Evolutionary conservation across 2,113 vertebrate species (phyloP), one percentile per base, ranked within the genome.

Genomic region (Zosterops hypoxanthus): DNA sequence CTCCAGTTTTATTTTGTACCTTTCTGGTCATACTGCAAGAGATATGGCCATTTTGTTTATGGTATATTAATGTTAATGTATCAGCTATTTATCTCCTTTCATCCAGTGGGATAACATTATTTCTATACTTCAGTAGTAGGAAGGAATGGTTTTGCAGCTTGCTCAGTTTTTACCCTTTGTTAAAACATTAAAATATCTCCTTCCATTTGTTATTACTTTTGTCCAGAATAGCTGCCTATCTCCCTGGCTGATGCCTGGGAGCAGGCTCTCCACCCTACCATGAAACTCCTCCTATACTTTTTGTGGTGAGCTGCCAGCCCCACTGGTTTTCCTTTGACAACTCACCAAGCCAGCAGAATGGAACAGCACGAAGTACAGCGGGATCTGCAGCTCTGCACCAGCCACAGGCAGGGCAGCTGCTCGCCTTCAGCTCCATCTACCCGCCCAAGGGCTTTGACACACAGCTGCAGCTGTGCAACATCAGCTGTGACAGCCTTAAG

Each of bases 361-460:
- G 63, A 69, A 56, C 25, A 72, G 29, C 65, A 39, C 5, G 0
- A 36, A 44, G 22, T 20, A 9, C 42, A 82, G 57, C 0, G 0
- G 17, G 34, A 25, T n/a, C 8, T 29, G 41, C 65, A 46, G 50
- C 0, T 1, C 36, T 46, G 46, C 68, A 25, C 24, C 69, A 55
- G 39, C 0, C 2, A 5, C 41, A 46, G 55, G 19, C 12, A 69
- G n/a, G 72, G n/a, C 39, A 52, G 39, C 42, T 7, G 1, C 66
- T 78, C 17, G 0, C 1, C 0, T 41, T 68, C 1, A 5, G 57
- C 44, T 71, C 66, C 1, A 0, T 8, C 20, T 41, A 1, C 34
- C 69, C 60, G 44, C 23, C 36, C 20, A 23, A 31, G 47, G 18
- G 34, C 49, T 55, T 28, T 3, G 4, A 5, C 42, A 52, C 24